These are phyloP conservation scores for Dioctria linearis DNA, from an alignment of 2,888 invertebrate species.

Conservation along the genomic window DNA sequence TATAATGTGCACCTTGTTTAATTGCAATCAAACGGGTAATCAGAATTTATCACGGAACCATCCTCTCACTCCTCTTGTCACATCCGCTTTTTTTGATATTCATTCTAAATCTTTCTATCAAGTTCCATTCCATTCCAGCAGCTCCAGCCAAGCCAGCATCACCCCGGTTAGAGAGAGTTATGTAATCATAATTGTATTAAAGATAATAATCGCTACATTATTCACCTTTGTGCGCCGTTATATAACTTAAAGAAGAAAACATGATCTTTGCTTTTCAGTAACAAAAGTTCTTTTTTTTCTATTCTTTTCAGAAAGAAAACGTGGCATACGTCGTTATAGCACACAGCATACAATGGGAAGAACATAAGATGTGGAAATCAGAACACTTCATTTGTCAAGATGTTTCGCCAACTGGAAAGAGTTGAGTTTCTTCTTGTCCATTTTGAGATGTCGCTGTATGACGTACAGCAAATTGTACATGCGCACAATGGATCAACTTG, in stretches of 20 bases:
- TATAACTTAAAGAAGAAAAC: conserved; percentile 15
- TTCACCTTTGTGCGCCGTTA: conserved; percentile 23
- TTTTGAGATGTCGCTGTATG: conserved; percentile 11
- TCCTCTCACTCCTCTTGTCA: neutral
- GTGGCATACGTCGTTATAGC: neutral
- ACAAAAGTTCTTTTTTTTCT: conserved; percentile 13
- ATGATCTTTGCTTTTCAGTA: conserved; percentile 7
- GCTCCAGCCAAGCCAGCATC: neutral
- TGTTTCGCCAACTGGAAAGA: conserved; percentile 37
- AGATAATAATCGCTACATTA: conserved; percentile 36
- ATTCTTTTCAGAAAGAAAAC: conserved; percentile 32
- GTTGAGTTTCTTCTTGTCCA: conserved; percentile 42
- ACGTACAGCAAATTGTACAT: conserved; percentile 57
- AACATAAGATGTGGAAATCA: neutral
- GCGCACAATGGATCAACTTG: conserved; percentile 69
- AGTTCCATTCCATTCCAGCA: too few relatives aligned
- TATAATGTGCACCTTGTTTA: neutral
- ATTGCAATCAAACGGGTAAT: neutral
- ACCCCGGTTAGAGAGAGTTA: neutral
- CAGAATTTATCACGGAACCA: neutral
- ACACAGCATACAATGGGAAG: too few relatives aligned
- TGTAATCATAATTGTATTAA: conserved; percentile 28
- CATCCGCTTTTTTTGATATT: conserved; percentile 9
- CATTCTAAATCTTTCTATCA: neutral
- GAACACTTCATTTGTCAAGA: conserved; percentile 16